Percentiles rank a stretch among this genome's conserved stretches.
Conservation (phyloP, 1,140 invertebrate species). For the Drosophila simulans region DNA sequence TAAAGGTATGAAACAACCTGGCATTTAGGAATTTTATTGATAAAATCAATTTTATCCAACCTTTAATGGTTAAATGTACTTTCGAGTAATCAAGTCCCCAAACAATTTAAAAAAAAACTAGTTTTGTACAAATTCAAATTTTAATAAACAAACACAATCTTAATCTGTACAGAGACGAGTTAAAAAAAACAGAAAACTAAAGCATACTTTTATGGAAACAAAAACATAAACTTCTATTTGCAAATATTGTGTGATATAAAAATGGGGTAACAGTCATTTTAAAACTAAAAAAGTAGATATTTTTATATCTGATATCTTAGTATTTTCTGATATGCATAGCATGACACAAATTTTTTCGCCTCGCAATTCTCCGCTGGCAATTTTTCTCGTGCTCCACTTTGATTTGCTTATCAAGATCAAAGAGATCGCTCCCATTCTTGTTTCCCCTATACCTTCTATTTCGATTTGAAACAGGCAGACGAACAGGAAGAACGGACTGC, state of each 20-base stretch:
- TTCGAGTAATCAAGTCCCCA: not conserved
- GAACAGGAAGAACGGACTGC: constrained; percentile 5
- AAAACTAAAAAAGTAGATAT: no score
- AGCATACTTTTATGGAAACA: constrained; percentile 1
- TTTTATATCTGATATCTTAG: not conserved
- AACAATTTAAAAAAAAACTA: not conserved
- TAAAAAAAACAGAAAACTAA: not conserved
- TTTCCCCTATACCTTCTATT: not conserved
- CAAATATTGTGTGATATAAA: not conserved
- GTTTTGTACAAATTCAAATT: no score
- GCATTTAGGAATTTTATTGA: not conserved
- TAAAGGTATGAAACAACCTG: not conserved
- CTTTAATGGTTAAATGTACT: not conserved
- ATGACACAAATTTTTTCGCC: constrained; percentile 7
- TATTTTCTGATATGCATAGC: not conserved
- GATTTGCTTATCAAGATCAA: constrained; percentile 55
- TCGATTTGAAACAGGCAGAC: constrained; percentile 5
- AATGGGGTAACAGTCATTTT: not conserved
- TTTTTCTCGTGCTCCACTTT: constrained; percentile 59
- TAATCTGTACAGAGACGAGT: not conserved
- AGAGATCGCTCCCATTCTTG: constrained; percentile 20
- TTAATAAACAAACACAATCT: no score
- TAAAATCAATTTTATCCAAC: not conserved
- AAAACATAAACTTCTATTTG: not conserved
- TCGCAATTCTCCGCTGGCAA: constrained; percentile 8